These are phyloP conservation scores for Cyanocitta stelleri DNA, from an alignment of 2,113 vertebrate genomes.

Conservation along the genomic window DNA sequence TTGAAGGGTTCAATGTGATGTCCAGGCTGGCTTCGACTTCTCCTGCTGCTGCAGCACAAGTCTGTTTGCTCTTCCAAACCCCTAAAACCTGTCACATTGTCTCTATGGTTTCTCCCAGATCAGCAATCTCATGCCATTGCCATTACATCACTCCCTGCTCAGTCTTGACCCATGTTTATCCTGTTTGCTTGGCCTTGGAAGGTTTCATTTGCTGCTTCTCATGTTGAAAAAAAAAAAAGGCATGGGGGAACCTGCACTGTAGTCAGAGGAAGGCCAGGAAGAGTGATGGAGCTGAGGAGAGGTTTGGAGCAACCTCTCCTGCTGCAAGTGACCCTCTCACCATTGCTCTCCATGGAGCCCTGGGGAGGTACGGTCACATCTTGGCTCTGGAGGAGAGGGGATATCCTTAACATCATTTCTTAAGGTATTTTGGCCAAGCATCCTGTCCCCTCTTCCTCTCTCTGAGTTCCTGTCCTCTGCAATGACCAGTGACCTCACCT, in stretches of 20 bases:
- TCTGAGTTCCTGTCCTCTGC: slow-evolving; percentile 47
- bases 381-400: slow-evolving; percentile 60
- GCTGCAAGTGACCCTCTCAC: background rate
- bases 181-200: background rate
- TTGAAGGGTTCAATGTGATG: background rate
- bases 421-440: slow-evolving; percentile 36
- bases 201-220: background rate
- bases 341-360: background rate
- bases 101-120: background rate
- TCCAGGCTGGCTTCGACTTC: background rate
- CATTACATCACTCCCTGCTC: background rate
- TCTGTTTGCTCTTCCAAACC: background rate
- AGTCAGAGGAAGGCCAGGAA: background rate
- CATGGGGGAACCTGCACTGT: fast-evolving
- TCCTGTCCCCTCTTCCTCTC: slow-evolving; percentile 57
- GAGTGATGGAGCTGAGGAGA: background rate
- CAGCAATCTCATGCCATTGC: background rate
- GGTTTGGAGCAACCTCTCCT: background rate
- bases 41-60: background rate
- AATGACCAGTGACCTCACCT: slow-evolving; percentile 33
- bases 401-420: slow-evolving; percentile 63
- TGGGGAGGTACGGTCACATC: background rate
- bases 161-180: background rate
- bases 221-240: background rate
- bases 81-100: background rate